Base-by-base conservation (phyloP, 2,797 vertebrate species). In the Diplodus puntazzo region DNA sequence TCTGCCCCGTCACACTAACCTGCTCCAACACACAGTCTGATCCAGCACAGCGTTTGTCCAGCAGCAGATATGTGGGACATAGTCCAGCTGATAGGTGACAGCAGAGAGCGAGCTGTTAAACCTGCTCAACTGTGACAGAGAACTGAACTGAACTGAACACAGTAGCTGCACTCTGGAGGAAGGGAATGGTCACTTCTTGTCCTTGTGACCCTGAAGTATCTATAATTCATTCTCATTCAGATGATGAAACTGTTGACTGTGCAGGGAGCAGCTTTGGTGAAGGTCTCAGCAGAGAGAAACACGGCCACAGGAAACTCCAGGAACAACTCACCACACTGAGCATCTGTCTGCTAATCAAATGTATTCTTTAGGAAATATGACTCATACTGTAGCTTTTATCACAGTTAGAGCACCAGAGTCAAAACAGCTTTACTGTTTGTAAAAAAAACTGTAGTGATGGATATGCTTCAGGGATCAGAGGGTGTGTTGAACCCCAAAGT, bases 61-160 rank as follows among this genome's bases (percentile, higher is more conserved):
- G 27, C 59, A 68, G 9, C 34, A 34, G 34, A 63, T 52, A 61
- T 34, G 34, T 34, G 39, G 30, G 23, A 53, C 53, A 23, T 34
- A 34, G 46, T 60, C 46, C 74, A 63, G 49, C 16, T 67, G 48
- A 66, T 16, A 21, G n/a, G n/a, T 67, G 55, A 61, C 76, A 61
- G 69, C 25, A 48, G 25, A 46, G 53, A 66, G 6, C 17, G 11
- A 39, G 55, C 55, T 61, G 68, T 64, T 58, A 30, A 78, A 34
- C 30, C 30, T 34, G 30, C 30, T 34, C 30, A 34, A 1, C 30
- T 34, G 30, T 34, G 30, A 34, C 30, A 34, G 30, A 34, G 30
- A 34, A 7, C 30, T 34, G 30, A 34, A 34, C n/a, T n/a, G n/a
- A n/a, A n/a, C n/a, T n/a, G 25, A 48, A 57, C 52, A 34, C 42